These are phyloP conservation scores for Venusia cambrica DNA, from an alignment of 2,888 invertebrate species.

Conservation along the genomic window DNA sequence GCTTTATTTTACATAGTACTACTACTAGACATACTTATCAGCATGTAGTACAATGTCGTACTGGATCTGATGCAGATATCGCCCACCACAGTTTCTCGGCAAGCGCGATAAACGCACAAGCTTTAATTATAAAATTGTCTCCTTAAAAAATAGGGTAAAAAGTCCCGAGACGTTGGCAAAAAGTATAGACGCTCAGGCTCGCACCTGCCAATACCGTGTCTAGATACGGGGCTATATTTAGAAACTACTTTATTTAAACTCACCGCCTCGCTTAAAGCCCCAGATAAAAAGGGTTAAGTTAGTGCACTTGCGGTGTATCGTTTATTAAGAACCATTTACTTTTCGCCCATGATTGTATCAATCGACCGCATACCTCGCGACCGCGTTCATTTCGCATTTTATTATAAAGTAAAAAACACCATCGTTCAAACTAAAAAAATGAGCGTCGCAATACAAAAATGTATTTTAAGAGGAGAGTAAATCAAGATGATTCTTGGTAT, in stretches of 20 bases:
- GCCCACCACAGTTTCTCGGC: conserved; percentile 57
- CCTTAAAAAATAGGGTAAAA: conserved; percentile 56
- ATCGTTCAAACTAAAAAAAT: conserved; percentile 40
- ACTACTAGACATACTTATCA: too few species aligned
- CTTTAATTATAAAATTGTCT: conserved; percentile 76
- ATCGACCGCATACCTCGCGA: conserved; percentile 51
- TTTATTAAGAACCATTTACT: conserved; percentile 74
- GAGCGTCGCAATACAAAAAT: conserved; percentile 31
- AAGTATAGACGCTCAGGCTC: conserved; percentile 61
- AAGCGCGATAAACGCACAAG: conserved; percentile 61
- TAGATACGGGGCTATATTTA: conserved; percentile 78
- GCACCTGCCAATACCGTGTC: conserved; percentile 77
- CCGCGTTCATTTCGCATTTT: conserved; percentile 41
- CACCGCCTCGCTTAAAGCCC: conserved; percentile 70
- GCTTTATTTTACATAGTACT: too few species aligned
- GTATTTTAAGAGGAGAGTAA: conserved; percentile 35
- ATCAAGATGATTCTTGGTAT: conserved; percentile 53
- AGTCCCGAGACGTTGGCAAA: conserved; percentile 51
- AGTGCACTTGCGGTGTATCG: conserved; percentile 63
- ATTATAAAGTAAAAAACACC: conserved; percentile 38
- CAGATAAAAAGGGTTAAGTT: conserved; percentile 72
- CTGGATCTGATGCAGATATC: conserved; percentile 52
- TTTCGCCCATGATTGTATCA: conserved; percentile 73
- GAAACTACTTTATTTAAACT: conserved; percentile 78
- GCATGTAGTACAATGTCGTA: conserved; percentile 45